These are phyloP conservation scores for Cantharis rustica DNA, from an alignment of 2,888 invertebrate genomes.

Conservation along the genomic window DNA sequence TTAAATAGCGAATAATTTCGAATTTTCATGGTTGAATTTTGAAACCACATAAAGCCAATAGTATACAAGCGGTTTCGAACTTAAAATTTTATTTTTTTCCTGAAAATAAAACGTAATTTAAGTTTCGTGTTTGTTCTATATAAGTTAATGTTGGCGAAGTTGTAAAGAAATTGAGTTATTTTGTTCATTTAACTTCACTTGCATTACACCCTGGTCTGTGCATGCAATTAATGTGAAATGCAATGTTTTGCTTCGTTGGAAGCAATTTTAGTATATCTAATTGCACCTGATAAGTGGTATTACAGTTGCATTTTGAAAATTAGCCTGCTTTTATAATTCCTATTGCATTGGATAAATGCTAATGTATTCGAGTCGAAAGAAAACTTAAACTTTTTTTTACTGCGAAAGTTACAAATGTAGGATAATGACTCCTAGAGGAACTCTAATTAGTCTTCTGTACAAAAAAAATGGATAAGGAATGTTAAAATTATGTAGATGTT, in stretches of 20 bases:
- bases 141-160: not conserved
- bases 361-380: constrained; percentile 24
- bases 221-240: constrained; percentile 30
- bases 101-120: not conserved
- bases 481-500: constrained; percentile 29
- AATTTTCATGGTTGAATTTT: not conserved
- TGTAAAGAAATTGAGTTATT: not conserved
- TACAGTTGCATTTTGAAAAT: constrained; percentile 16
- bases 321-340: constrained; percentile 10
- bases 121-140: not conserved
- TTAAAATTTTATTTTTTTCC: not conserved
- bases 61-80: not conserved
- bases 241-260: constrained; percentile 6
- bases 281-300: constrained; percentile 20
- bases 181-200: constrained; percentile 3
- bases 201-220: constrained; percentile 15
- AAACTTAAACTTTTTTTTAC: constrained; percentile 21
- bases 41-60: not conserved
- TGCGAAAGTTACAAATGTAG: constrained; percentile 30
- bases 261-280: constrained; percentile 25
- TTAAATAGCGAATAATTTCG: not conserved
- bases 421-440: constrained; percentile 27
- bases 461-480: constrained; percentile 28
- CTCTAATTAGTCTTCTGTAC: constrained; percentile 27
- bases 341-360: constrained; percentile 24